A percentile compares a stretch with the other conserved stretches of the same genome.
Conservation (phyloP, 2,113 vertebrate species). For the Daphoenositta chrysoptera region DNA sequence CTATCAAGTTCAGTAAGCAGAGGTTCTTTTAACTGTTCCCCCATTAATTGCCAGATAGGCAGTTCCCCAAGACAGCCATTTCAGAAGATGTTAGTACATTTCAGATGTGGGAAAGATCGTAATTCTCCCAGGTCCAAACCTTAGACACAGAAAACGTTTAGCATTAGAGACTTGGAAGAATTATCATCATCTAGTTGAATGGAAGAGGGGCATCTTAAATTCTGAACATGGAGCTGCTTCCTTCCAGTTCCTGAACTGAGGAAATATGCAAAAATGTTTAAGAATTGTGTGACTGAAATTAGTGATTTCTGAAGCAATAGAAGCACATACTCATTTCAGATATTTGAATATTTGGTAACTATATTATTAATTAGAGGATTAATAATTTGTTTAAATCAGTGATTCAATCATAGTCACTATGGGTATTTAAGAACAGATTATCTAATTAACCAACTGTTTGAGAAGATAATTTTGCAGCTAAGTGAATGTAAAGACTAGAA, state of each 20-base stretch:
- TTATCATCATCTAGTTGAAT: neutral
- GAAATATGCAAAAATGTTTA: neutral
- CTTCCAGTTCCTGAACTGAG: neutral
- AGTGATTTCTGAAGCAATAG: neutral
- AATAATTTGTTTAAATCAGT: constrained; percentile 17
- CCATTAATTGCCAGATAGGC: neutral
- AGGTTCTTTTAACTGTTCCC: neutral
- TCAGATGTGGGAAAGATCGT: neutral
- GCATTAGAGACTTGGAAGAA: neutral
- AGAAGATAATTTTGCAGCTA: constrained; percentile 37
- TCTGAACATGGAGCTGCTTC: neutral
- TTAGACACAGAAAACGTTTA: neutral
- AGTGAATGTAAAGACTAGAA: neutral
- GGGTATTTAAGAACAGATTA: constrained; percentile 1
- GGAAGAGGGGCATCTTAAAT: neutral
- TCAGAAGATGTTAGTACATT: neutral
- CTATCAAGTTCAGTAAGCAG: neutral
- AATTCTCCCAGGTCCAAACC: neutral
- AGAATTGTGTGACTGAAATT: neutral
- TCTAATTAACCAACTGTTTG: constrained; percentile 5
- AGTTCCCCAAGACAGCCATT: neutral
- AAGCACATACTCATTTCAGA: neutral
- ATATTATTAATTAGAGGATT: neutral
- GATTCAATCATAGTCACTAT: neutral
- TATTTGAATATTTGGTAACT: constrained; percentile 20